These are phyloP conservation scores for Ormia ochracea DNA, from an alignment of 2,888 invertebrate genomes.

Conservation along the genomic window DNA sequence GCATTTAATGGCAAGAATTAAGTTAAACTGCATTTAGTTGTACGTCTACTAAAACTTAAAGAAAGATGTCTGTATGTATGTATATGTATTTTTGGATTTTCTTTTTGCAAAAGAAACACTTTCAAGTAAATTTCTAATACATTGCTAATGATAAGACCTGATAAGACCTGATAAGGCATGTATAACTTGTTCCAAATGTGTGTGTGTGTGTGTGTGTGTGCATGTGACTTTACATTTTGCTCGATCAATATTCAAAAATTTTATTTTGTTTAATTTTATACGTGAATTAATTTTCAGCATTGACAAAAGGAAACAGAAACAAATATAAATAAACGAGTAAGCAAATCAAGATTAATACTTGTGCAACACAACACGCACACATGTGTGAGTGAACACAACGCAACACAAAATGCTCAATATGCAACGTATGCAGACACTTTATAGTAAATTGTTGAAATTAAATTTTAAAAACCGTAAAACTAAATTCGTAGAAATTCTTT, in stretches of 20 bases:
- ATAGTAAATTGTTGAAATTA: too few species aligned
- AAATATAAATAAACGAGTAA: too few species aligned
- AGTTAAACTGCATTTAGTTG: neutral
- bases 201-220: too few species aligned
- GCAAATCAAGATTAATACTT: neutral
- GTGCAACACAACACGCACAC: neutral
- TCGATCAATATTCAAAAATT: constrained; percentile 24
- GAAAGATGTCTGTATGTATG: neutral
- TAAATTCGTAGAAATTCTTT: too few species aligned
- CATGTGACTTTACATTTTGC: neutral
- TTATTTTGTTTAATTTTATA: constrained; percentile 1
- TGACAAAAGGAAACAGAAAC: neutral
- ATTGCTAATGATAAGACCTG: constrained; percentile 46
- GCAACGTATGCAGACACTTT: neutral
- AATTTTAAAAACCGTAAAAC: too few species aligned
- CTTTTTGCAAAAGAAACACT: constrained; percentile 4
- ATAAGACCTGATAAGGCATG: constrained; percentile 52
- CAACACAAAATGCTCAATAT: neutral
- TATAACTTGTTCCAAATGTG: constrained; percentile 4
- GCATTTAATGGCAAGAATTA: neutral
- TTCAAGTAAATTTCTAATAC: constrained; percentile 6
- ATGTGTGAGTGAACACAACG: neutral
- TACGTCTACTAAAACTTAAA: too few species aligned
- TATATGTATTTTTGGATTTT: neutral
- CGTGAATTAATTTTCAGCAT: neutral